Evolutionary conservation across 2,797 vertebrate genomes (phyloP).

Genomic region (Chaenodraco wilsoni): DNA sequence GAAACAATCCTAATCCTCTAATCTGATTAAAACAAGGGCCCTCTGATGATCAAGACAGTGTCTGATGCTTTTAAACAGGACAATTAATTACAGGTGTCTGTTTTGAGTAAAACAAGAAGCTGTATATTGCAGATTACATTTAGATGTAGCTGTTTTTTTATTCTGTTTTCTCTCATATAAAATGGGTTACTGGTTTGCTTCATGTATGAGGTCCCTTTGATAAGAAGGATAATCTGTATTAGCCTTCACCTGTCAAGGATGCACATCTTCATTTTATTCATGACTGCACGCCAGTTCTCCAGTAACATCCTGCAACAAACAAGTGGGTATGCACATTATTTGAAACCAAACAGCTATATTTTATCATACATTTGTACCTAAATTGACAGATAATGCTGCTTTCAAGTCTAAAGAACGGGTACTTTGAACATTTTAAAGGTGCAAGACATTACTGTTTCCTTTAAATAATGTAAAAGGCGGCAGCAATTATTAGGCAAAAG

Average conservation of each 20-base stretch:
- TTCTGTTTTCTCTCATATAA: constrained; percentile 5
- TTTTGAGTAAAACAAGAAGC: constrained; percentile 2
- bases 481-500: constrained; percentile 7
- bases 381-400: background rate
- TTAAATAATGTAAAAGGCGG: background rate
- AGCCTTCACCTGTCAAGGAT: constrained; percentile 76
- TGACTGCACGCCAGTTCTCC: constrained; percentile 52
- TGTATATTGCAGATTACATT: background rate
- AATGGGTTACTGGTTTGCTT: constrained; percentile 58
- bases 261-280: constrained; percentile 54
- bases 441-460: background rate
- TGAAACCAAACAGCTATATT: background rate
- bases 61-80: constrained; percentile 28
- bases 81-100: constrained; percentile 23
- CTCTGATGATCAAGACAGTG: constrained; percentile 40
- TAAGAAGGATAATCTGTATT: constrained; percentile 82
- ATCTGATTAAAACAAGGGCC: constrained; percentile 83
- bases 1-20: constrained; percentile 85
- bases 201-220: constrained; percentile 65
- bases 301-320: constrained; percentile 2
- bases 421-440: background rate
- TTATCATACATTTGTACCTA: background rate
- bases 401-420: background rate
- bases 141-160: background rate
- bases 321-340: background rate